Percentiles rank a stretch among this genome's conserved stretches.
Conservation (phyloP, 2,797 vertebrate species). For the Malacoctenus gilli region DNA sequence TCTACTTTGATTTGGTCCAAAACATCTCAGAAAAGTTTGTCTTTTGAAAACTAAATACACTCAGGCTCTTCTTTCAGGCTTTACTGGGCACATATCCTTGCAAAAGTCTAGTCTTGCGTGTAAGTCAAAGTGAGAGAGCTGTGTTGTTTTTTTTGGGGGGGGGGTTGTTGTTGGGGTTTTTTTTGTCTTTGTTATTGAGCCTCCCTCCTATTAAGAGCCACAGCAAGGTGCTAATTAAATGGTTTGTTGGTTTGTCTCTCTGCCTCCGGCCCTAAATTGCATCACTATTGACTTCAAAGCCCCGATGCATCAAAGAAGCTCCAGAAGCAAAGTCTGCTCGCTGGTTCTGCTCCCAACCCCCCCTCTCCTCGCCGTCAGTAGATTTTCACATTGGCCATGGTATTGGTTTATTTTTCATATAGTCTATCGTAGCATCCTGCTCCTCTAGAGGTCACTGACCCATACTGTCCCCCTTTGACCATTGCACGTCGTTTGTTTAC, state of each 20-base stretch:
- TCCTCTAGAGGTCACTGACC: too few species aligned
- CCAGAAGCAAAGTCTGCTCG: slow-evolving; percentile 42
- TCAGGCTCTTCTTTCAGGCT: slow-evolving; percentile 9
- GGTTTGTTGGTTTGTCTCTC: slow-evolving; percentile 53
- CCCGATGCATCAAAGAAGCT: slow-evolving; percentile 58
- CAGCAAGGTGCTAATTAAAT: slow-evolving; percentile 66
- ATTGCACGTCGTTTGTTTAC: too few species aligned
- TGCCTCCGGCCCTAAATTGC: slow-evolving; percentile 60
- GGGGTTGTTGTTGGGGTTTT: too few species aligned
- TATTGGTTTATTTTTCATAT: too few species aligned
- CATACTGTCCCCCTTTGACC: too few species aligned
- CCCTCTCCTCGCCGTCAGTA: not conserved
- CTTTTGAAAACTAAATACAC: slow-evolving; percentile 3
- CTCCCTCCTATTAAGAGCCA: slow-evolving; percentile 36
- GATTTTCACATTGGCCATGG: too few species aligned
- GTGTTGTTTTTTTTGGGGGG: too few species aligned
- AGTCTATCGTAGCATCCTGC: too few species aligned
- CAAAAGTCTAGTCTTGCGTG: slow-evolving; percentile 22
- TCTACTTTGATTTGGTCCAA: slow-evolving; percentile 14
- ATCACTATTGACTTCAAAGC: slow-evolving; percentile 74
- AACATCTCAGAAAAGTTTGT: slow-evolving; percentile 1
- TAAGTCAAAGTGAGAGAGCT: slow-evolving; percentile 24
- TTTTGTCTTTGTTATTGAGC: slow-evolving; percentile 45
- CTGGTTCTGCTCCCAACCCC: slow-evolving; percentile 4
- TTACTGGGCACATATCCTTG: slow-evolving; percentile 20